A percentile compares a stretch with the other conserved stretches of the same genome.
Evolutionary conservation across 2,797 vertebrate genomes (phyloP).

Genomic region (Sebastes jordani): DNA sequence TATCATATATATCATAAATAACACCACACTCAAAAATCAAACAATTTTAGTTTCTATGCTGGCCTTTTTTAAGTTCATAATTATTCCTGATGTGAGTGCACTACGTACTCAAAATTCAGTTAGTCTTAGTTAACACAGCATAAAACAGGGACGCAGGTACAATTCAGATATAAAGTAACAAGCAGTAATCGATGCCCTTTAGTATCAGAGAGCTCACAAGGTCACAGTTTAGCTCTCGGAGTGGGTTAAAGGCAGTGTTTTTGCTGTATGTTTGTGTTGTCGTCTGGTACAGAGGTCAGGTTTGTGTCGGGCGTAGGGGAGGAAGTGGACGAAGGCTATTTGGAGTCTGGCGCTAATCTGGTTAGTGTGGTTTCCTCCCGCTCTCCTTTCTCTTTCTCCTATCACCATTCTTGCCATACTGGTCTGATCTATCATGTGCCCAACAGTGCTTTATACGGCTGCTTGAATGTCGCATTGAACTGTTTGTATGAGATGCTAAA

Average conservation of each 20-base stretch:
- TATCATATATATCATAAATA: too few relatives aligned
- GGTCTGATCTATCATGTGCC: constrained; percentile 16
- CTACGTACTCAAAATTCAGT: background rate
- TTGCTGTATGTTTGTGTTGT: constrained; percentile 41
- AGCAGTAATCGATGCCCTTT: background rate
- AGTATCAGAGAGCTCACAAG: background rate
- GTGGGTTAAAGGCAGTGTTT: constrained; percentile 4
- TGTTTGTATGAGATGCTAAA: background rate
- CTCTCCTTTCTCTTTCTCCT: constrained; percentile 27
- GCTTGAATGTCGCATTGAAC: background rate
- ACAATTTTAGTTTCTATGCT: too few relatives aligned
- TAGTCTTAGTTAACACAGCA: background rate
- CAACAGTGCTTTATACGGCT: background rate
- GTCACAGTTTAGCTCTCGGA: constrained; percentile 4
- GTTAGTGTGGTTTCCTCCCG: constrained; percentile 69
- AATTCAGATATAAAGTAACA: background rate
- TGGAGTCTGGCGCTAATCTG: constrained; percentile 69
- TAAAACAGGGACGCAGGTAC: background rate
- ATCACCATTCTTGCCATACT: constrained; percentile 21
- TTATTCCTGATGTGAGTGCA: background rate
- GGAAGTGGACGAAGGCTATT: constrained; percentile 72
- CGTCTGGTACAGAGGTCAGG: constrained; percentile 46
- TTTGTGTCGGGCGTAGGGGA: constrained; percentile 34
- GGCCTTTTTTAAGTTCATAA: background rate
- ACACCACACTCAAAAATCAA: background rate